Evolutionary conservation across 2,888 invertebrate genomes (phyloP).

Genomic region (Mycalesis mineus): DNA sequence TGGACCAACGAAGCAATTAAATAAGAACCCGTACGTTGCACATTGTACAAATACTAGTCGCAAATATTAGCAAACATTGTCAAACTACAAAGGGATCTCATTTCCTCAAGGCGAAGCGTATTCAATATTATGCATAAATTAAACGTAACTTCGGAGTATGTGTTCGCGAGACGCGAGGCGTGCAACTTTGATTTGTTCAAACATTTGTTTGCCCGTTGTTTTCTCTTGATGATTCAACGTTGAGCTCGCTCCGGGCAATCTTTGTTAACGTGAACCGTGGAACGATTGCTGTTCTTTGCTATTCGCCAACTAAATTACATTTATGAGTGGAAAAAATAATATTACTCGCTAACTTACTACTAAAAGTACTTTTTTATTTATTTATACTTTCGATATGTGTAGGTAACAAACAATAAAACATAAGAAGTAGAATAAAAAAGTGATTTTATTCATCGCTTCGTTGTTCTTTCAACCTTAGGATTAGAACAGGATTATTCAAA

Average conservation of each 20-base stretch:
- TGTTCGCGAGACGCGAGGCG: slow-evolving; percentile 29
- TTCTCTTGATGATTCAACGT: slow-evolving; percentile 27
- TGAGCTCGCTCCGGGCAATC: slow-evolving; percentile 12
- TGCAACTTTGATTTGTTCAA: slow-evolving; percentile 35
- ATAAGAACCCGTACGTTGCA: too few species aligned
- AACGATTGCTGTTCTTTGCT: slow-evolving; percentile 3
- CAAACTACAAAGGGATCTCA: slow-evolving; percentile 16
- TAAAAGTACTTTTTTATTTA: too few species aligned
- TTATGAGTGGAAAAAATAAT: neutral
- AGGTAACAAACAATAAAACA: too few species aligned
- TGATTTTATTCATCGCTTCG: too few species aligned
- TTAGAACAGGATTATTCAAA: too few species aligned
- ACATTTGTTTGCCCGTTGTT: slow-evolving; percentile 33
- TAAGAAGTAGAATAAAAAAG: too few species aligned
- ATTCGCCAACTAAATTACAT: neutral
- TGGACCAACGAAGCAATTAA: too few species aligned
- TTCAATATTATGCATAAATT: slow-evolving; percentile 42
- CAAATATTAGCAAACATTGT: neutral
- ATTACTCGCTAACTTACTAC: too few species aligned
- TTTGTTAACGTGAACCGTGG: slow-evolving; percentile 22
- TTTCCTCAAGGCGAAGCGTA: slow-evolving; percentile 30
- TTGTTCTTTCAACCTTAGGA: too few species aligned
- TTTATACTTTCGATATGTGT: too few species aligned
- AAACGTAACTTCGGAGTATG: slow-evolving; percentile 36
- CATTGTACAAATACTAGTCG: neutral